Evolutionary conservation across 2,797 vertebrate genomes (phyloP).

Genomic region (Octomys mimax): DNA sequence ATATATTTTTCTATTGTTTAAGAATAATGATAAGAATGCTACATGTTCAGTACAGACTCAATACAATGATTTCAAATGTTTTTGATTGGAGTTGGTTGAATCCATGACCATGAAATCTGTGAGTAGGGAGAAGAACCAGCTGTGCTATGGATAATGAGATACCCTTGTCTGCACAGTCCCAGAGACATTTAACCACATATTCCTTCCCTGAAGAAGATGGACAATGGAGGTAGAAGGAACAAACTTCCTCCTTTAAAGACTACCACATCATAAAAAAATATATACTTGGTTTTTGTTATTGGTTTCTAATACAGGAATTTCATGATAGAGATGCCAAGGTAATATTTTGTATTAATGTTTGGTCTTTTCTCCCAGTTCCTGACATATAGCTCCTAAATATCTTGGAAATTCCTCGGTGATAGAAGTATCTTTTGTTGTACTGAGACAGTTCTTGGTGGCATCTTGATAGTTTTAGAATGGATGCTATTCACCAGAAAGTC

Average conservation of each 20-base stretch:
- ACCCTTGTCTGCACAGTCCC: background rate
- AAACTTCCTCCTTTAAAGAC: background rate
- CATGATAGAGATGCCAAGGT: background rate
- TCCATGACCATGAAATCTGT: background rate
- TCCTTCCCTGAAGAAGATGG: background rate
- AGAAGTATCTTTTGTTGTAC: background rate
- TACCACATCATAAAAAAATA: background rate
- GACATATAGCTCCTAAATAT: background rate
- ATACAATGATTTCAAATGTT: background rate
- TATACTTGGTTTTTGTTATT: background rate
- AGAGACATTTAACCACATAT: background rate
- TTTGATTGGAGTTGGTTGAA: background rate
- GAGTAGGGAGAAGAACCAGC: background rate
- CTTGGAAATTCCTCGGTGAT: background rate
- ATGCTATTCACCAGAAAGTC: background rate
- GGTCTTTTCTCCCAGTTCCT: background rate
- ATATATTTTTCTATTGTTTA: background rate
- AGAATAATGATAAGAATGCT: background rate
- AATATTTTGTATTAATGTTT: background rate
- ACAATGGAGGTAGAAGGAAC: background rate
- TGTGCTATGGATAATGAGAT: background rate
- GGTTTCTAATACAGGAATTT: background rate
- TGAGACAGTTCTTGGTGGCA: background rate
- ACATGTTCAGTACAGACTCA: background rate
- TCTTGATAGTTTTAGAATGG: background rate